Evolutionary conservation across 2,888 invertebrate species (phyloP), one percentile per base, ranked within the genome.

Genomic region (Nemotelus nigrinus): DNA sequence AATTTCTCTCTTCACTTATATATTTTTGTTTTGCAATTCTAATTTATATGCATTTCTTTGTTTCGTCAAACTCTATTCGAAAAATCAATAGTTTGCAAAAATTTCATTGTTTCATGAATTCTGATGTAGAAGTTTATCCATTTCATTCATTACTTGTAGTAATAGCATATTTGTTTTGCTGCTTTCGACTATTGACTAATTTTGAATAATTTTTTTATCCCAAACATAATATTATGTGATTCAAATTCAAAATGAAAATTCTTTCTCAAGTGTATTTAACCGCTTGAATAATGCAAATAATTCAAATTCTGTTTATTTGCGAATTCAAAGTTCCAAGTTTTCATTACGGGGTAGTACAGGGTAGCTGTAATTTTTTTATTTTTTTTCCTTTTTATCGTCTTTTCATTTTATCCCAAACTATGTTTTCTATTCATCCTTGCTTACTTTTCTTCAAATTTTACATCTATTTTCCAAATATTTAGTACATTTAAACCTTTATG

Each of bases 161-260:
- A 8, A 6, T 47, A 47, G n/a, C 45, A 10, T 67, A 4, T 5
- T 63, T 25, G 25, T 63, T 63, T 57, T 57, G 10, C 57, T 8
- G 10, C 45, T 41, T 53, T 41, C 68, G 50, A 57, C n/a, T 71
- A 71, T 71, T 10, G 44, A 71, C 57, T 71, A 57, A 71, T 55
- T 57, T 55, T 57, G 45, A 47, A 67, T 65, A 65, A 10, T 10
- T 58, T 74, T 74, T 76, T 76, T 76, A 76, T 76, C 76, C 76
- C 76, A 76, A 76, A 76, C 41, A 76, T 65, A 25, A 25, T 25
- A 76, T 76, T 48, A 75, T 50, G 60, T 25, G 48, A 64, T 53
- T 43, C 43, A 43, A 63, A 63, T 43, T 10, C 53, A 53, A 53
- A 43, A 63, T 63, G 43, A 63, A 63, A 57, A 25, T 43, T 63